Base-by-base conservation (phyloP, 1,140 invertebrate genomes). In the Diorhabda carinulata region DNA sequence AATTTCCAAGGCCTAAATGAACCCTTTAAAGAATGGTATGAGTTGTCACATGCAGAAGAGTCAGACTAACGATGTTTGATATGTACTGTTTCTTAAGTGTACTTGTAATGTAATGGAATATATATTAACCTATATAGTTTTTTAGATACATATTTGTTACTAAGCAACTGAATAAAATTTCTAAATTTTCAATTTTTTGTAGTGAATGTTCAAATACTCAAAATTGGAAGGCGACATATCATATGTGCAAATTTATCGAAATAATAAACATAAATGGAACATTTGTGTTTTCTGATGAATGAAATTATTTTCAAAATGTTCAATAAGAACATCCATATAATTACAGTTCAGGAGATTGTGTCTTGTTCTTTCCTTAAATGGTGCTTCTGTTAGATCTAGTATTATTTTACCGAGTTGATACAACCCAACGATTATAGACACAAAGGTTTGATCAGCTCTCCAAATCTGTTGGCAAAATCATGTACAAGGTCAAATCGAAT, bases 1-100 rank as follows among this genome's bases (percentile, higher is more conserved):
- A 59, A 4, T 42, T 47, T 72, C 5, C 8, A 66, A 43, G n/a
- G 42, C 5, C 57, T 52, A 43, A 43, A 59, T 25, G 63, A 45
- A 43, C 64, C 58, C 45, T 42, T 40, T 59, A 64, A 68, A 59
- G 67, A 64, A 10, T 72, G 68, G 71, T 69, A 57, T 59, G 64
- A 66, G 43, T 66, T 66, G 57, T 41, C 64, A 8, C 56, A 66
- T 5, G 64, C 64, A 3, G 56, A 59, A 4, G 64, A 66, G 57
- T 66, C 64, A 9, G 64, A 66, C 57, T 66, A 59, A 58, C 25
- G 9, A 8, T 41, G 47, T n/a, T n/a, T 52, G 4, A 52, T 8
- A 56, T 25, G n/a, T 60, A 6, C 58, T 10, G 6, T 60, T 60
- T 42, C 7, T 60, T 42, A 60, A 25, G 5, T 60, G 41, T 42